Evolutionary conservation across 1,140 invertebrate species (phyloP), one percentile per base, ranked within the genome.

Genomic region (Hyles vespertilio): DNA sequence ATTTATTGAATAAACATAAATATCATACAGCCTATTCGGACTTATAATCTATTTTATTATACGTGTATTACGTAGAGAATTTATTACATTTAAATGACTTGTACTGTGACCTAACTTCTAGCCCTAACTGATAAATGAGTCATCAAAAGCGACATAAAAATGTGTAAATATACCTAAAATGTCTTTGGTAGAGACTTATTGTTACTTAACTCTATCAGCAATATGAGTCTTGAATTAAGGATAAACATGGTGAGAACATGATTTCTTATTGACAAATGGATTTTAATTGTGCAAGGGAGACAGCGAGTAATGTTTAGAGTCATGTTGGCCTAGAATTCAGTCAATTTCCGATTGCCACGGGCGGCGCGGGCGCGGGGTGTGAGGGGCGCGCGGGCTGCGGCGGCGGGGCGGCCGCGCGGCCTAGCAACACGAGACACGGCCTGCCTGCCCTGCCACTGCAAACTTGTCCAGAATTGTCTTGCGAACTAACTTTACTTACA

Each of bases 301-400:
- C 60, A 52, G 59, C 63, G 61, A 63, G 74, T 57, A 55, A 65
- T 65, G 63, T 53, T 63, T 55, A 56, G 52, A 71, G 70, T 69
- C 50, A 54, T 59, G 74, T 54, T 85, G 81, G 74, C 77, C 80
- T 85, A 84, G 83, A 86, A 86, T 86, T 79, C 76, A 77, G 74
- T 77, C 74, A 78, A 86, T 84, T 86, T 86, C 83, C 83, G 83
- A 81, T 74, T 70, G 76, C 63, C 67, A 69, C 59, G 60, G 68
- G 59, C 66, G 68, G 36, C 53, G 52, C 63, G 58, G 62, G 53
- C 54, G 51, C 22, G 22, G 22, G 22, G 22, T 22, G 22, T 22
- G 53, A 51, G 51, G 22, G 22, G 22, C 22, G 51, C 52, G 64
- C 65, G 58, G 56, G 59, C 62, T 60, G 53, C 49, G 60, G 56